Conservation (phyloP, 2,888 invertebrate species). For the Caenorhabditis imperialis region DNA sequence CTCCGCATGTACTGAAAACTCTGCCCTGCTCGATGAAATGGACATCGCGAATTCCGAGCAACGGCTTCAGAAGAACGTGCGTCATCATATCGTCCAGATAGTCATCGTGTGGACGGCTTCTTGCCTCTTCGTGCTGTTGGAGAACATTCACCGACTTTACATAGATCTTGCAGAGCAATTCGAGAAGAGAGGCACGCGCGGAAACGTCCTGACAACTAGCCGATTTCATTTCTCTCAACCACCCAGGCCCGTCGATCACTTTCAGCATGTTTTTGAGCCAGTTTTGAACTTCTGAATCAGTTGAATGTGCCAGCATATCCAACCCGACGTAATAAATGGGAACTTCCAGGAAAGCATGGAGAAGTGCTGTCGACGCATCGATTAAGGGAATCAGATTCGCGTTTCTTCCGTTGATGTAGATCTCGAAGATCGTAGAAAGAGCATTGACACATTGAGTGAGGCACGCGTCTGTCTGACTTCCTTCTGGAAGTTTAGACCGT, state of each 20-base stretch:
- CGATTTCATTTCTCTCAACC: slow-evolving; percentile 41
- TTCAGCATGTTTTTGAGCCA: slow-evolving; percentile 52
- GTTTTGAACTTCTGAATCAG: slow-evolving; percentile 16
- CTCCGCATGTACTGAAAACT: slow-evolving; percentile 51
- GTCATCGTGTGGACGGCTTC: slow-evolving; percentile 34
- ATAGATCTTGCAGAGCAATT: slow-evolving; percentile 70
- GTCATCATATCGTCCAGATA: slow-evolving; percentile 31
- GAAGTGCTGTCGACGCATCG: slow-evolving; percentile 44
- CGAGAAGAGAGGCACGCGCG: slow-evolving; percentile 65
- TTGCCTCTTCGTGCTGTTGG: slow-evolving; percentile 48
- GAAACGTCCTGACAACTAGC: slow-evolving; percentile 63
- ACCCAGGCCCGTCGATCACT: slow-evolving; percentile 52
- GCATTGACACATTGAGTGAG: slow-evolving; percentile 65
- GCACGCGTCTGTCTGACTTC: slow-evolving; percentile 71
- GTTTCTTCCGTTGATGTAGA: slow-evolving; percentile 52
- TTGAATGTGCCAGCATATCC: slow-evolving; percentile 16
- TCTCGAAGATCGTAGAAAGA: slow-evolving; percentile 61
- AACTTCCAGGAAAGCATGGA: slow-evolving; percentile 69
- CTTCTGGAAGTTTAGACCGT: slow-evolving; percentile 74
- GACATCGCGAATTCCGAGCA: slow-evolving; percentile 56
- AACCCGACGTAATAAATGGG: slow-evolving; percentile 70
- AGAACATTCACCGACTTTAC: slow-evolving; percentile 57
- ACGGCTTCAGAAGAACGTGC: slow-evolving; percentile 74
- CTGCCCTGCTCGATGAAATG: slow-evolving; percentile 40
- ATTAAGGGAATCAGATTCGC: slow-evolving; percentile 47